Evolutionary conservation across 2,797 vertebrate genomes (phyloP), one percentile per base, ranked within the genome.

Genomic region (Rhinoraja longicauda): DNA sequence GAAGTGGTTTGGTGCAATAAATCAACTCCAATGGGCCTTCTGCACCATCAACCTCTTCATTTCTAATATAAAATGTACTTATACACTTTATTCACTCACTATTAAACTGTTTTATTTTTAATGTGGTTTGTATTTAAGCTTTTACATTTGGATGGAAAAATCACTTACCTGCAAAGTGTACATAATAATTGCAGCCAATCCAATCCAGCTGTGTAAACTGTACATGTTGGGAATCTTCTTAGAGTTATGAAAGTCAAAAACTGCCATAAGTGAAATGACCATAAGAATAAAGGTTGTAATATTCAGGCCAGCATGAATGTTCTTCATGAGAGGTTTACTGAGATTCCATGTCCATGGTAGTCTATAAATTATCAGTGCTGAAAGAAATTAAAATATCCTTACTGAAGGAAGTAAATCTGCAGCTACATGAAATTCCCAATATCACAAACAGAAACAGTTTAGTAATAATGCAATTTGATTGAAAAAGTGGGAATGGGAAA

Each of bases 131-230:
- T 17, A 67, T 88, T 88, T 17, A 62, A 1, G 29, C 57, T 67
- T 24, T 26, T 81, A 29, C 13, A 64, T 86, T 86, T 19, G 36
- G 8, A 32, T n/a, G 78, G 93, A 64, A 92, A 39, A 29, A 24
- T 93, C 72, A 59, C 95, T 97, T 94, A 99, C 99, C 98, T 99
- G 98, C 26, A 97, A 93, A 93, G 95, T 21, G 79, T 98, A 98
- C 72, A 98, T 94, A 93, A 98, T 95, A 88, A 99, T 95, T 67
- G 95, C 97, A 21, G 78, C 24, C 94, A 99, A 95, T 12, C 98
- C 99, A 94, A 99, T 93, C 99, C 99, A 99, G 96, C 99, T 99
- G 96, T 99, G 99, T 93, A 99, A 96, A 94, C 98, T 99, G 96
- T 99, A 99, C 98, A 99, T 98, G 95, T 99, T 98, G 93, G 98